Base-by-base conservation (phyloP, 1,140 invertebrate species). In the Dendroctonus valens region DNA sequence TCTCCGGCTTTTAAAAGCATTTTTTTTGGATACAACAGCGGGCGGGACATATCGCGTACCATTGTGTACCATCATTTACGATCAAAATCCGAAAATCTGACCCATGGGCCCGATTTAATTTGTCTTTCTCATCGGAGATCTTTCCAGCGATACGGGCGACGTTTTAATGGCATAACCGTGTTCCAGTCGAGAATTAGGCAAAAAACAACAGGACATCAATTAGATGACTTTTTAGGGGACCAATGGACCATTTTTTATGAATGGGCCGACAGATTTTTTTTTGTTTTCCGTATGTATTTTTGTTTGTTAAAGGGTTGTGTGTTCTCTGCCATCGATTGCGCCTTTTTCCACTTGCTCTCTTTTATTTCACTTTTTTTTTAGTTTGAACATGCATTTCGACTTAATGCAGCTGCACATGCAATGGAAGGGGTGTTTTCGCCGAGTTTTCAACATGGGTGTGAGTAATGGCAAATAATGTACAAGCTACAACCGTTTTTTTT, bases 201-300 rank as follows among this genome's bases (percentile, higher is more conserved):
- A 73, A 74, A 74, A 74, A 73, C 70, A 72, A 67, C 71, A 68
- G 70, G 72, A 74, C 71, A 72, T 74, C 73, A 74, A 68, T 68
- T 63, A 63, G 60, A 50, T 54, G 60, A 63, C 60, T 63, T 63
- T 63, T 63, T 53, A 50, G 48, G 59, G 58, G 26, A 26, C 37
- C 11, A 48, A 48, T 48, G 50, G 50, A 52, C 58, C 46, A 48
- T 59, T 59, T 59, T 59, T 49, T 57, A 46, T 49, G 58, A 15
- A 59, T 59, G 58, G 14, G 14, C 7, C 12, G 58, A 59, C 58
- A 38, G 46, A 48, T 49, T 49, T 26, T 59, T n/a, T 57, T 57
- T 57, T 12, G 8, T 38, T 54, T 37, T 54, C 11, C 42, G n/a
- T 26, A 26, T 26, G 26, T 26, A 26, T 26, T 26, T 26, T 26